A percentile compares a stretch with the other conserved stretches of the same genome.
phyloP scores from a whole-genome alignment of 1,140 invertebrate genomes.

The Drosophila ohnishii region DNA sequence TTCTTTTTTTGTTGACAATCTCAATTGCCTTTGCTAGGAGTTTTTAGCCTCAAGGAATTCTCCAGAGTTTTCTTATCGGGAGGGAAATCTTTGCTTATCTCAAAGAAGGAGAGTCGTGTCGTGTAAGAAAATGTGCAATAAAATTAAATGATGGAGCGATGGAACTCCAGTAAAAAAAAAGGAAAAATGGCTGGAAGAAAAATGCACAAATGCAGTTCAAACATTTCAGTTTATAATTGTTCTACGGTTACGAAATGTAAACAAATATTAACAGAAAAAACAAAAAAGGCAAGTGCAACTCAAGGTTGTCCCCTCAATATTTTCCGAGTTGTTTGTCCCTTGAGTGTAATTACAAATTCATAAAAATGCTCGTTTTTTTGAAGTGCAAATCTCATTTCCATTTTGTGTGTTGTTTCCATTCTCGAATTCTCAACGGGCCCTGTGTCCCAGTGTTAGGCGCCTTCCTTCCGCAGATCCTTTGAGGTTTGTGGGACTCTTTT shows the following conservation, averaged over 20 bases:
- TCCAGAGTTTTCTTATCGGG: conserved; percentile 15
- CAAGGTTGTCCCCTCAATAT: conserved; percentile 19
- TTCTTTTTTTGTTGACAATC: conserved; percentile 44
- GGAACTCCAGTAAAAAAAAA: neutral
- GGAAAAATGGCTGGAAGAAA: neutral
- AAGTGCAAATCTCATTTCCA: conserved; percentile 26
- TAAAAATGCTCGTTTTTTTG: conserved; percentile 30
- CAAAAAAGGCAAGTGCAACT: neutral
- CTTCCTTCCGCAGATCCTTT: conserved; percentile 46
- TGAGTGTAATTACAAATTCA: conserved; percentile 52
- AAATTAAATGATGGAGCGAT: conserved; percentile 13
- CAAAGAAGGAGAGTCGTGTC: conserved; percentile 9
- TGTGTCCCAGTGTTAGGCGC: conserved; percentile 22
- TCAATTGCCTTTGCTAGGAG: conserved; percentile 27
- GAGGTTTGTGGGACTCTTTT: conserved; percentile 25
- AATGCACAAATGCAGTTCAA: neutral
- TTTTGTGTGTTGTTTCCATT: conserved; percentile 29
- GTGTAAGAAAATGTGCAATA: conserved; percentile 28
- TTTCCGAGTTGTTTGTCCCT: conserved; percentile 26
- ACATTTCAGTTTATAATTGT: no score
- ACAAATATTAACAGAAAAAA: conserved; percentile 7
- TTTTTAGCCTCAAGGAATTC: conserved; percentile 17
- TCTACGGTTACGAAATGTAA: conserved; percentile 5
- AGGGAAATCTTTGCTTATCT: conserved; percentile 41
- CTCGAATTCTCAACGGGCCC: neutral